Evolutionary conservation across 2,888 invertebrate genomes (phyloP).

Genomic region (Thymelicus acteon): DNA sequence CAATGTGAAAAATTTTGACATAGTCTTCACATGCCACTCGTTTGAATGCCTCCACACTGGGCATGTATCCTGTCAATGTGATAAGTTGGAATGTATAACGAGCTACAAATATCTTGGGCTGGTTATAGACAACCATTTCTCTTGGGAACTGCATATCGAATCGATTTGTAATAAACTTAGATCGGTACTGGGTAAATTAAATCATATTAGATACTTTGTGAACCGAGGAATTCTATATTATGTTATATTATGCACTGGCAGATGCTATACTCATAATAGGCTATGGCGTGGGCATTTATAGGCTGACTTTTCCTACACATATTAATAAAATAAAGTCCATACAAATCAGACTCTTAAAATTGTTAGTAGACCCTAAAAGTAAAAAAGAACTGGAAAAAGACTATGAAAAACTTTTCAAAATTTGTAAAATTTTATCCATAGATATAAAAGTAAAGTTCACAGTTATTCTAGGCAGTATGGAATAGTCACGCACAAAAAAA

Average conservation of each 20-base stretch:
- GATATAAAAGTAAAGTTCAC: constrained; percentile 20
- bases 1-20: not conserved
- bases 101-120: constrained; percentile 11
- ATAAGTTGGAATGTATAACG: not conserved
- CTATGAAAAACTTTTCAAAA: constrained; percentile 8
- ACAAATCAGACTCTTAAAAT: constrained; percentile 1
- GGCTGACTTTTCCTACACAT: not conserved
- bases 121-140: constrained; percentile 1
- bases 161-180: constrained; percentile 4
- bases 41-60: constrained; percentile 9
- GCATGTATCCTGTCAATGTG: not conserved
- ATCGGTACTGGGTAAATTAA: constrained; percentile 5
- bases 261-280: not conserved
- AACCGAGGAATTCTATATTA: not conserved
- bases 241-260: constrained; percentile 16
- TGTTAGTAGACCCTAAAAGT: not conserved
- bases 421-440: constrained; percentile 2
- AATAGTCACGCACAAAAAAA: not conserved
- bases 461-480: not conserved
- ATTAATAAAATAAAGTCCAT: not conserved
- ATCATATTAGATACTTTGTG: not conserved
- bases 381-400: not conserved
- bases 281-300: constrained; percentile 7
- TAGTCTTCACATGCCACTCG: constrained; percentile 7
- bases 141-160: constrained; percentile 4